Evolutionary conservation across 1,140 invertebrate genomes (phyloP), one percentile per base, ranked within the genome.

Genomic region (Cotesia typhae): DNA sequence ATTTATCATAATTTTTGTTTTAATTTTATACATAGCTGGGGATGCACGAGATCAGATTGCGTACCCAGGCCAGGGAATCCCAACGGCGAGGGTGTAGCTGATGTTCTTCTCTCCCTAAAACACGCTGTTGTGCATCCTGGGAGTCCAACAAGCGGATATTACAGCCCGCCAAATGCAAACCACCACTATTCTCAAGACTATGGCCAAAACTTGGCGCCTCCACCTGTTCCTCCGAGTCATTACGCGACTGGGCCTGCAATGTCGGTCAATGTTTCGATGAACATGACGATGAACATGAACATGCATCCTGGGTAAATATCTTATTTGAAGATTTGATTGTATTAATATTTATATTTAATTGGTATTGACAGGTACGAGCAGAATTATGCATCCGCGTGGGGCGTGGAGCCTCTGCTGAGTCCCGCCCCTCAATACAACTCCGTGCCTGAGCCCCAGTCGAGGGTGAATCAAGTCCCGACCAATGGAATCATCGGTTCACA

Each of bases 201-300:
- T 57, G 73, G 78, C 20, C 84, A 85, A 67, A 86, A 82, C 76
- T 73, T 87, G 14, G 83, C 81, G 6, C 76, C 85, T 53, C 76
- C 81, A 37, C 77, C 82, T 9, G 78, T 85, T 74, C 69, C 89
- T 82, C 82, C 87, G 83, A 81, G 76, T 70, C 87, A 89, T 74
- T 90, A 90, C 70, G 82, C 89, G 37, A 81, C 87, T 4, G 86
- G 86, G 0, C 86, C 90, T 0, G 90, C 91, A 14, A 98, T 98
- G 96, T 96, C 94, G 79, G 95, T 98, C 71, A 98, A 98, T 81
- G 95, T 98, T 0, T 96, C 95, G 70, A 97, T 98, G 96, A 97
- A 96, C 83, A 98, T 98, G 96, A 98, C 96, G 17, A 97, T 97
- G 92, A 94, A 94, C 83, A 94, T 94, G 65, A 81, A 86, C 81